phyloP scores from a whole-genome alignment of 2,888 invertebrate species.

The Taenaris catops region DNA sequence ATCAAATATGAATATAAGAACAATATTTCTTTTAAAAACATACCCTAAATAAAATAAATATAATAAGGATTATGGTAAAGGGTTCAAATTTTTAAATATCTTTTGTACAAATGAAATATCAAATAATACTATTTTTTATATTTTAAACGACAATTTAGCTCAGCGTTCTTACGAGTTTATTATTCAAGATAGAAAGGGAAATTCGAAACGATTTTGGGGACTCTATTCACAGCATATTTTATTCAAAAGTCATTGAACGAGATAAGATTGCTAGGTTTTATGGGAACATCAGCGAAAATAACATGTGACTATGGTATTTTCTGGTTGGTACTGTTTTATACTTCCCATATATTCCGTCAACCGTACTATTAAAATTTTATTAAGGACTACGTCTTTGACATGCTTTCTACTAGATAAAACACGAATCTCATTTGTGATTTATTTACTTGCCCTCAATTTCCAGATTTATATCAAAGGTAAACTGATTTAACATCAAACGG shows the following conservation, averaged over 20 bases:
- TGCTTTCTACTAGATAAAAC: conserved; percentile 22
- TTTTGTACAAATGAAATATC: too few species aligned
- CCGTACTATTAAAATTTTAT: conserved; percentile 53
- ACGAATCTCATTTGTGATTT: conserved; percentile 27
- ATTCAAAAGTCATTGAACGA: conserved; percentile 44
- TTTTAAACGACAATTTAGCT: neutral
- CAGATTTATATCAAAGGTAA: conserved; percentile 13
- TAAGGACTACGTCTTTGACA: conserved; percentile 33
- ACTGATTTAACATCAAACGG: conserved; percentile 16
- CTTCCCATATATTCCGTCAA: conserved; percentile 37
- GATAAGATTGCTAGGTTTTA: conserved; percentile 60
- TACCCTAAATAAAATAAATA: too few species aligned
- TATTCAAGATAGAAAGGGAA: conserved; percentile 9
- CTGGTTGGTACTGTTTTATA: conserved; percentile 46
- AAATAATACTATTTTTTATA: too few species aligned
- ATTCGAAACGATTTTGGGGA: conserved; percentile 19
- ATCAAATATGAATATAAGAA: too few species aligned
- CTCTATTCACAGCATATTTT: conserved; percentile 37
- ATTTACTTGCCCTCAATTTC: conserved; percentile 18
- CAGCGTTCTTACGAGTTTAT: neutral
- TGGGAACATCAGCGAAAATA: conserved; percentile 54
- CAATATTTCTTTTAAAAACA: too few species aligned
- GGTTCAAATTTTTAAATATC: too few species aligned
- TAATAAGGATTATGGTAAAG: too few species aligned
- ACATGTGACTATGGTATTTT: conserved; percentile 54